phyloP scores from a whole-genome alignment of 2,888 invertebrate species.

The Idaea biselata region DNA sequence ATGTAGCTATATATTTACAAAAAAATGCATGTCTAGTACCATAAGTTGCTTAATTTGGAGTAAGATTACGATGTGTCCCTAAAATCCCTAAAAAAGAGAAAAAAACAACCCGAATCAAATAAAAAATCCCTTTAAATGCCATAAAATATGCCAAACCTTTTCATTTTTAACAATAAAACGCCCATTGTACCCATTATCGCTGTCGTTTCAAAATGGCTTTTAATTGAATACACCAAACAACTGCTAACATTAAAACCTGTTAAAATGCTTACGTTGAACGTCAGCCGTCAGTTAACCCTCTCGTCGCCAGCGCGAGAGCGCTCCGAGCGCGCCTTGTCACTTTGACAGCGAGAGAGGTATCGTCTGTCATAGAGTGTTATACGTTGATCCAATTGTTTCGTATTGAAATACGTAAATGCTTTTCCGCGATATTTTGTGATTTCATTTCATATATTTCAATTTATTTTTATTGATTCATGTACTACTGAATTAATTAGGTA shows the following conservation, averaged over 20 bases:
- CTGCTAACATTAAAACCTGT: background rate
- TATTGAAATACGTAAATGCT: background rate
- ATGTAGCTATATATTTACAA: too few species aligned
- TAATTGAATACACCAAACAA: background rate
- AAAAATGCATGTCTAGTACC: too few species aligned
- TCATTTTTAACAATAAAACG: background rate
- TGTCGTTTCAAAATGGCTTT: background rate
- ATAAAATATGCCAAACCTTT: background rate
- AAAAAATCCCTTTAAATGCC: background rate
- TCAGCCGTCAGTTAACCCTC: background rate
- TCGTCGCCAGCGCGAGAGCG: background rate
- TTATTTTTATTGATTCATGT: too few species aligned
- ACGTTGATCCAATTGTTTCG: background rate
- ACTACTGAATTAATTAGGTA: too few species aligned
- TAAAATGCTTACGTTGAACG: background rate
- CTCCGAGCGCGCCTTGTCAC: background rate
- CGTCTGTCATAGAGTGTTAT: background rate
- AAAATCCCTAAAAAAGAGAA: too few species aligned
- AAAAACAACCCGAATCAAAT: background rate
- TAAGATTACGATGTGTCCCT: too few species aligned
- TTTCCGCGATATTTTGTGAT: background rate
- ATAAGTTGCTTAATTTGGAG: too few species aligned
- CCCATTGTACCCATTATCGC: background rate
- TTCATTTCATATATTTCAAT: background rate
- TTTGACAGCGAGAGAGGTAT: conserved; percentile 1